A percentile compares a stretch with the other conserved stretches of the same genome.
These are phyloP conservation scores for Bufo gargarizans DNA, from an alignment of 2,113 vertebrate species.

Conservation along the genomic window DNA sequence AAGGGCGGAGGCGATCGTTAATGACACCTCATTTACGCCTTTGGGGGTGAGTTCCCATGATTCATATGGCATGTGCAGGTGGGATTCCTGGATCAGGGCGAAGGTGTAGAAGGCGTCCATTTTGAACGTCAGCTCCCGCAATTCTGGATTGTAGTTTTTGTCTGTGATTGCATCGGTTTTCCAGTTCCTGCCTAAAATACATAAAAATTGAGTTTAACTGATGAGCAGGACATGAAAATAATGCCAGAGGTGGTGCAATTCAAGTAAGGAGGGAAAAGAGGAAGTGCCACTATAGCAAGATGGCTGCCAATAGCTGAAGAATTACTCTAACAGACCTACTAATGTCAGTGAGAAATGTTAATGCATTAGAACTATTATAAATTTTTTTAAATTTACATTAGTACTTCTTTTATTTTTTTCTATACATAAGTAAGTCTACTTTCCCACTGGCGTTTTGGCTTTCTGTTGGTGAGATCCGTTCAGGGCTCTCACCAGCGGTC, in stretches of 20 bases:
- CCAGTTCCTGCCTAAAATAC: constrained; percentile 78
- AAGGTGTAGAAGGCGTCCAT: constrained; percentile 75
- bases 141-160: constrained; percentile 59
- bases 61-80: constrained; percentile 83
- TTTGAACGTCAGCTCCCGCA: constrained; percentile 74
- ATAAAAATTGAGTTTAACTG: not conserved
- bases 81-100: constrained; percentile 80
- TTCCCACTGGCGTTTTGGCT: too few relatives aligned
- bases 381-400: too few relatives aligned
- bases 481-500: too few relatives aligned
- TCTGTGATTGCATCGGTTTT: constrained; percentile 77
- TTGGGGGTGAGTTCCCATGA: constrained; percentile 83
- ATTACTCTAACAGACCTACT: too few relatives aligned
- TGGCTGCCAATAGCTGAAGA: too few relatives aligned
- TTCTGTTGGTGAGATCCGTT: too few relatives aligned
- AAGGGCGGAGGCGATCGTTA: constrained; percentile 73
- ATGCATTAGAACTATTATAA: too few relatives aligned
- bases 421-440: too few relatives aligned
- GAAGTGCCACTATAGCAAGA: too few relatives aligned
- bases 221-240: too few relatives aligned
- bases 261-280: not conserved
- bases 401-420: too few relatives aligned
- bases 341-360: too few relatives aligned
- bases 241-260: not conserved
- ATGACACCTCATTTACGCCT: constrained; percentile 68